Conservation (phyloP, 1,140 invertebrate species). For the Camponotus pennsylvanicus region DNA sequence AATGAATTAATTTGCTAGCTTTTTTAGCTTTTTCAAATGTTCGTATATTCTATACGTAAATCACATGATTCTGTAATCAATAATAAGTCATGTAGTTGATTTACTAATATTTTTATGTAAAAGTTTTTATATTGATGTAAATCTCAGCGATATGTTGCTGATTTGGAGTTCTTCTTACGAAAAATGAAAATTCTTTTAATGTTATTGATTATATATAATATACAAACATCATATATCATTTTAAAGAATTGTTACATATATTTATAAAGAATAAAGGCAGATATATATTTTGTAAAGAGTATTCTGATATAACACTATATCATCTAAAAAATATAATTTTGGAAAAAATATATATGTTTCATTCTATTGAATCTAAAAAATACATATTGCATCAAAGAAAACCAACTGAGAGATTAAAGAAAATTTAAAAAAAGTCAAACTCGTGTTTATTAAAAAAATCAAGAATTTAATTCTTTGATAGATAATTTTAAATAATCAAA, state of each 20-base stretch:
- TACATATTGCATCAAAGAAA: neutral
- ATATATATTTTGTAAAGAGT: constrained; percentile 23
- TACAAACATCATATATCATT: neutral
- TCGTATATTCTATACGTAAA: too few relatives aligned
- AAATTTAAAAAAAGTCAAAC: too few relatives aligned
- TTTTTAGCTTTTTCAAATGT: too few relatives aligned
- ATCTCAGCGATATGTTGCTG: too few relatives aligned
- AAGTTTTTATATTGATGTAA: neutral
- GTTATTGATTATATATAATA: neutral
- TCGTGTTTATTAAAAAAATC: neutral
- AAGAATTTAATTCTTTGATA: neutral
- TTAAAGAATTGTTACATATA: neutral
- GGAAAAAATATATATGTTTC: neutral
- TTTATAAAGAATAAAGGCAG: neutral
- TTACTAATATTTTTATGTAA: constrained; percentile 5
- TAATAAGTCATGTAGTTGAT: neutral
- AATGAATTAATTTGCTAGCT: too few relatives aligned
- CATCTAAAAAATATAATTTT: constrained; percentile 41
- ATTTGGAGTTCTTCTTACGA: too few relatives aligned
- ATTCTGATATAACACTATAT: constrained; percentile 22
- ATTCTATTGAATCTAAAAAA: neutral
- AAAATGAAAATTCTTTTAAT: neutral
- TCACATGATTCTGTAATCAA: neutral
- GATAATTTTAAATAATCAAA: too few relatives aligned
- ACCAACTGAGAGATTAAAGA: neutral